Base-by-base conservation (phyloP, 2,797 vertebrate genomes). In the Poecilia picta region DNA sequence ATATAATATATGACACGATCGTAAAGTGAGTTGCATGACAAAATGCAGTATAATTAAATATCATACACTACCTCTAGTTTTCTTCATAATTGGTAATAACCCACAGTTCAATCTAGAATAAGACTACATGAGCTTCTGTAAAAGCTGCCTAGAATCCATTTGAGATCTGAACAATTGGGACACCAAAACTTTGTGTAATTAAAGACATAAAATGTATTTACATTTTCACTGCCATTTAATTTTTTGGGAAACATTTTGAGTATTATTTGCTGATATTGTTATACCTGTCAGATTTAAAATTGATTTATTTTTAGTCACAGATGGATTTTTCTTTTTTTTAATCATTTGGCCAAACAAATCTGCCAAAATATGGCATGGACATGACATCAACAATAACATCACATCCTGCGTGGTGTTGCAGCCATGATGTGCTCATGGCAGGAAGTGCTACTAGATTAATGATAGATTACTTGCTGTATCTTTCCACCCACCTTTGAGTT, bases 401-500 rank as follows among this genome's bases (percentile, higher is more conserved):
- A 31, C 8, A 33, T 59, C 16, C 16, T 66, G 47, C 5, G 4
- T 1, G 1, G 47, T 12, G 36, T 77, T 0, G 47, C 39, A 73
- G n/a, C 20, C 39, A 25, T 68, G 12, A 68, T 2, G 66, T 68
- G 66, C 20, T 43, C 20, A 6, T 2, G 66, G 11, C 66, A 43
- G 66, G 39, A 68, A 15, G 20, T 68, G 20, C 11, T 68, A 12
- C 11, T 2, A 25, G 66, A 41, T 68, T 36, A 76, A 31, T 36
- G 75, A 12, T 18, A 5, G 11, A 16, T 53, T 41, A 68, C 33
- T 66, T 23, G 18, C 18, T 39, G 20, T 39, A 68, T 72, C 13
- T 81, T 82, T 77, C 49, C 74, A 89, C 92, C 81, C 70, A 95
- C 95, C 95, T 95, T 94, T 95, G 49, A 95, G 87, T 74, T 95